Evolutionary conservation across 2,113 vertebrate species (phyloP), one percentile per base, ranked within the genome.

Genomic region (Seriola dumerili): DNA sequence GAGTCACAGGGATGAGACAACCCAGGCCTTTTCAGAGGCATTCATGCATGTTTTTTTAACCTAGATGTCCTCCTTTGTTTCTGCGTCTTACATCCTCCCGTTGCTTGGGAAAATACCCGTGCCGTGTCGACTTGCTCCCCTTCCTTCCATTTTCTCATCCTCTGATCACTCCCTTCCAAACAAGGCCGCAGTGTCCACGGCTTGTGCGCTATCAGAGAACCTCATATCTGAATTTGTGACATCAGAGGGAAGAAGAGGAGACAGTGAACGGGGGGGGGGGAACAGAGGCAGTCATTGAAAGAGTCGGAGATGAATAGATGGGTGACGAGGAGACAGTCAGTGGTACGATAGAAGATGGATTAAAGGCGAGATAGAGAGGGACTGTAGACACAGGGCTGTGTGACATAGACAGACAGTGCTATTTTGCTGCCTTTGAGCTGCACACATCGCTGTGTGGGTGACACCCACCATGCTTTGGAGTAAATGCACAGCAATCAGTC

Each of bases 41-140:
- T 83, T 86, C 93, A 94, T 91, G 89, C 91, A 73, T 93, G 89
- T 64, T 83, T 89, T 88, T 90, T 88, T 81, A 92, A 91, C 90
- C 92, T 90, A 92, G 85, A 93, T 93, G 91, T 92, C 84, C 81
- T 61, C 57, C 83, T 93, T 92, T 92, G 89, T 91, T 91, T 92
- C 85, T 89, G 82, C 73, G 25, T 85, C 82, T 79, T 86, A 73
- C 77, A 86, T 88, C 65, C 74, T 66, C 76, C 83, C 58, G 8
- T 80, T 78, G 65, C 81, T 80, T 86, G 4, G 64, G 66, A 88
- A 92, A 91, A 89, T 69, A 67, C 73, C 68, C 58, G 3, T 14
- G 11, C 62, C 32, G 52, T 74, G 52, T 74, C 23, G 36, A 67
- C 73, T 61, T 32, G 4, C 66, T 75, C 19, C 21, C 78, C 86